Conservation (phyloP, 1,140 invertebrate species). For the Micrasema longulum region DNA sequence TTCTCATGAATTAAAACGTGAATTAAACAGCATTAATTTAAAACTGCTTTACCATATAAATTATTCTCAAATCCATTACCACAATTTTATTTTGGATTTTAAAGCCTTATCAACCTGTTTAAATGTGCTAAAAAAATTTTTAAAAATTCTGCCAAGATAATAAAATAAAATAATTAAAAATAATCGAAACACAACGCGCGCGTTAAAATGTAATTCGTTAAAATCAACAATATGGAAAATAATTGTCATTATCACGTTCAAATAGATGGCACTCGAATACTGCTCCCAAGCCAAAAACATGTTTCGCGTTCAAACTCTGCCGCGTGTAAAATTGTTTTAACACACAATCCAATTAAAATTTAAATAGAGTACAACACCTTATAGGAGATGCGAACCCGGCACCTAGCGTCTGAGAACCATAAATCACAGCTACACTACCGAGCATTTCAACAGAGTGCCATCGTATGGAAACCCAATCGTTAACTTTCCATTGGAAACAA, state of each 20-base stretch:
- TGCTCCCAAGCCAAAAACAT: not conserved
- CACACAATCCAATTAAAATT: conserved; percentile 55
- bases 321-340: conserved; percentile 50
- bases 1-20: too few species aligned
- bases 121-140: too few species aligned
- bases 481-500: too few species aligned
- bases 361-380: conserved; percentile 54
- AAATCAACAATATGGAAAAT: not conserved
- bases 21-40: too few species aligned
- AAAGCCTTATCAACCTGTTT: too few species aligned
- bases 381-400: conserved; percentile 42
- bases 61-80: too few species aligned
- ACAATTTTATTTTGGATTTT: too few species aligned
- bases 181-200: too few species aligned
- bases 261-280: conserved; percentile 16
- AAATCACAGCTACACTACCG: conserved; percentile 21
- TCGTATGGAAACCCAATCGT: not conserved
- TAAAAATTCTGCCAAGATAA: too few species aligned
- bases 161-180: too few species aligned
- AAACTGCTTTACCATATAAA: too few species aligned
- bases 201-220: too few species aligned
- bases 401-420: not conserved
- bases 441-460: not conserved
- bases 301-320: conserved; percentile 14
- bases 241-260: not conserved